Base-by-base conservation (phyloP, 1,140 invertebrate species). In the Sycophaga agraensis region DNA sequence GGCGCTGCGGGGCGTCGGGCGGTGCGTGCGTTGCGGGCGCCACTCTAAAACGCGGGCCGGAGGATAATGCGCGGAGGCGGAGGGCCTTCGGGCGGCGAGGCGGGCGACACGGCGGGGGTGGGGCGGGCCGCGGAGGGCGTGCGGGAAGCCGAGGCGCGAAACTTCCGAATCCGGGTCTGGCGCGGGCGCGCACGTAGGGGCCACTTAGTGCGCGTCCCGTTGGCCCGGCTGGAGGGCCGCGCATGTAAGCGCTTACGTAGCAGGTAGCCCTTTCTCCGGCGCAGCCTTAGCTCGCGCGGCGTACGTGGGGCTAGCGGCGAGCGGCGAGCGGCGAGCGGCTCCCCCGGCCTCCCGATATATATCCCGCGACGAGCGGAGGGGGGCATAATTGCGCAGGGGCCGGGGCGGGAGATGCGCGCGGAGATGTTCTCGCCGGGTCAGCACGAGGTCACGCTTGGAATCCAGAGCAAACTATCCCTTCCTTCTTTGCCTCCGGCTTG, bases 391-490 rank as follows among this genome's bases (percentile, higher is more conserved):
- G 31, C 11, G 9, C 26, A 26, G 71, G 70, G 71, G 71, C n/a
- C 53, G 54, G 37, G 53, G 65, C 58, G 59, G 65, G 70, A 70
- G 70, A 70, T 70, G 72, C 73, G 68, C 72, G 69, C 71, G 68
- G 75, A 76, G 76, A 78, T 81, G 77, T 78, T 78, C 78, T 75
- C 74, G 78, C 68, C 75, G 68, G 78, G 77, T 81, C 77, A 79
- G 74, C 73, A 65, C 65, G 70, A 72, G 77, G 78, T 79, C 78
- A 78, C 73, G 75, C 72, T 75, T 79, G 78, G 77, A 79, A 79
- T 81, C 75, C 78, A 79, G 78, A 80, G 78, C 78, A 80, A 79
- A 78, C 74, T 75, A 79, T 78, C 73, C 75, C 75, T 73, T 70
- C 72, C 49, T 26, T 19, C 39, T 43, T 5, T 17, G 14, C 39